A percentile compares a stretch with the other conserved stretches of the same genome.
Conservation (phyloP, 2,797 vertebrate genomes). For the Synaphobranchus kaupii region DNA sequence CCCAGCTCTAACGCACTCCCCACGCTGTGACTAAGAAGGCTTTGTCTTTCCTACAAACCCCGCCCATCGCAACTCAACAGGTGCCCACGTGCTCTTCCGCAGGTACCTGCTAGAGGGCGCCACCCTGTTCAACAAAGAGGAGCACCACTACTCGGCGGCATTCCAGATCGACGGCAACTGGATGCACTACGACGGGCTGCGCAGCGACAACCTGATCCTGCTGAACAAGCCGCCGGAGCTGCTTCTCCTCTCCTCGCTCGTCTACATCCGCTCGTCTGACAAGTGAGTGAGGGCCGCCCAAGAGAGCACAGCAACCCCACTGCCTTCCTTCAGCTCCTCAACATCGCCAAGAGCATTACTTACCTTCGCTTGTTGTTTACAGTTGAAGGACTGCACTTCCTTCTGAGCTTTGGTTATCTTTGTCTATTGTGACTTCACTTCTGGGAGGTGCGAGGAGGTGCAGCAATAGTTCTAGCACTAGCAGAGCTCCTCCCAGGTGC, state of each 20-base stretch:
- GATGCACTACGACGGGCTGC: constrained; percentile 85
- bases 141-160: constrained; percentile 87
- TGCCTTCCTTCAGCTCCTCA: background rate
- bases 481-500: background rate
- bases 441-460: background rate
- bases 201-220: constrained; percentile 84
- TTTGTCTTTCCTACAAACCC: background rate
- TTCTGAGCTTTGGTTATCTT: background rate
- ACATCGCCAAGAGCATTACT: background rate
- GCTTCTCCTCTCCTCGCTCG: constrained; percentile 82
- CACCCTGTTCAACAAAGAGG: constrained; percentile 87
- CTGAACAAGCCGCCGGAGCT: constrained; percentile 84
- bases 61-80: background rate
- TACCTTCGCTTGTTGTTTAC: background rate
- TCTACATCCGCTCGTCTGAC: constrained; percentile 79
- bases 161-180: constrained; percentile 84
- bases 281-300: constrained; percentile 74
- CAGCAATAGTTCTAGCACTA: background rate
- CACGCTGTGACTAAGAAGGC: background rate
- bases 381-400: background rate
- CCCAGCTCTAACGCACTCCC: too few species aligned
- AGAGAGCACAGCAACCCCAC: background rate
- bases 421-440: background rate
- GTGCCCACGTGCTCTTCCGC: constrained; percentile 28
- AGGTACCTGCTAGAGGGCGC: constrained; percentile 88